Evolutionary conservation across 1,140 invertebrate genomes (phyloP).

Genomic region (Zaprionus ghesquierei): DNA sequence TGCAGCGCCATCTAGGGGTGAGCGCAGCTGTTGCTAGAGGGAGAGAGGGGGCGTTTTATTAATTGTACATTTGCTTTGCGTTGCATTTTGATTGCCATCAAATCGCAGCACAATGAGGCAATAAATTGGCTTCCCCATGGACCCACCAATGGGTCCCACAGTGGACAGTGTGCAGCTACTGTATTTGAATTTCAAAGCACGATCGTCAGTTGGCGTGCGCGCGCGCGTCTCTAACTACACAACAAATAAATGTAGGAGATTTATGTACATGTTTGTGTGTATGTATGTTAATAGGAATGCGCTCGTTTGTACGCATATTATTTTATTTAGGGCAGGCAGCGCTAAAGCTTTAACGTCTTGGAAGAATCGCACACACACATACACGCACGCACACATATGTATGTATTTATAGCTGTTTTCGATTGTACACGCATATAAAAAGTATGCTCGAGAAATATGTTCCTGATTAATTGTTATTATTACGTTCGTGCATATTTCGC

Average conservation of each 20-base stretch:
- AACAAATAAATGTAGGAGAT: neutral
- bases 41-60: neutral
- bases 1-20: neutral
- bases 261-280: neutral
- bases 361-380: slow-evolving; percentile 4
- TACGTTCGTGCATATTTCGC: slow-evolving; percentile 44
- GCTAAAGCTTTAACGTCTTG: slow-evolving; percentile 17
- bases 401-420: slow-evolving; percentile 16
- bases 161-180: slow-evolving; percentile 20
- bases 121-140: slow-evolving; percentile 31
- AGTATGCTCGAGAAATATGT: neutral
- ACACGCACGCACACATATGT: neutral
- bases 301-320: slow-evolving; percentile 35
- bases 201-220: slow-evolving; percentile 22
- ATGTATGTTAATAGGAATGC: slow-evolving; percentile 1
- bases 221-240: slow-evolving; percentile 3
- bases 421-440: neutral
- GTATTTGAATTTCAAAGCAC: slow-evolving; percentile 4
- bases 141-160: neutral
- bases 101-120: slow-evolving; percentile 25
- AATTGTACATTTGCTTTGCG: slow-evolving; percentile 15
- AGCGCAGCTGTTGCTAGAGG: too few species aligned
- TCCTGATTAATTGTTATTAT: slow-evolving; percentile 31
- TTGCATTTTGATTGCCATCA: slow-evolving; percentile 24
- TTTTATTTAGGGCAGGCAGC: slow-evolving; percentile 40